phyloP scores from a whole-genome alignment of 2,113 vertebrate genomes.

The Myodes glareolus region DNA sequence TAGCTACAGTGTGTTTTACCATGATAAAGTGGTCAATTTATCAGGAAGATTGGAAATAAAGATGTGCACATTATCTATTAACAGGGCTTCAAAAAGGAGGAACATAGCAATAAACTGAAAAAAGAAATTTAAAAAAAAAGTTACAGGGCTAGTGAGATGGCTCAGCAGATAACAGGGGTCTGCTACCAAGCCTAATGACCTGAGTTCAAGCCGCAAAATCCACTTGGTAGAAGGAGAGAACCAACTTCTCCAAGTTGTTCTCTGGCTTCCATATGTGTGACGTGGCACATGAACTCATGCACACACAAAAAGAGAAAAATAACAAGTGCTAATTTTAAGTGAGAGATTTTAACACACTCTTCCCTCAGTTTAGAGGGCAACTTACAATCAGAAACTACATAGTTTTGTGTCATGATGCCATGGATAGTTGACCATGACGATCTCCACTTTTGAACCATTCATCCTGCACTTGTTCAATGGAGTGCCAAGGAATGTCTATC shows the following conservation, averaged over 20 bases:
- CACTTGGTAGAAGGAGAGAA: background rate
- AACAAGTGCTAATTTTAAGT: background rate
- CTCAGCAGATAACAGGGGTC: background rate
- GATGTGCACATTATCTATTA: background rate
- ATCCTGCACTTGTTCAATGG: background rate
- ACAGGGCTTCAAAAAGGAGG: background rate
- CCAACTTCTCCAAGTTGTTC: background rate
- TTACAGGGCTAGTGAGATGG: background rate
- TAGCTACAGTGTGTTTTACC: background rate
- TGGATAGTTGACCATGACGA: background rate
- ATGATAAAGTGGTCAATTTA: background rate
- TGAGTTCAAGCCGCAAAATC: background rate
- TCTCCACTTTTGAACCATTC: background rate
- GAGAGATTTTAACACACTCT: background rate
- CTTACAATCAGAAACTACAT: background rate
- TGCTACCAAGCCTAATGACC: background rate
- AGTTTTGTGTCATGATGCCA: background rate
- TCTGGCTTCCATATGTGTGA: too few species aligned
- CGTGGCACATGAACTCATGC: background rate
- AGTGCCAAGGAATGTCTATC: background rate
- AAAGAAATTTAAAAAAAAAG: background rate
- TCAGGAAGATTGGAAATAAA: background rate
- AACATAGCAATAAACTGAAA: background rate
- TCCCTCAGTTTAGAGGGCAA: background rate
- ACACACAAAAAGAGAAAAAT: background rate